Evolutionary conservation across 92 coral and sea anemone species (phyloP), one percentile per base, ranked within the genome.

Genomic region (Isaurus tuberculatus): DNA sequence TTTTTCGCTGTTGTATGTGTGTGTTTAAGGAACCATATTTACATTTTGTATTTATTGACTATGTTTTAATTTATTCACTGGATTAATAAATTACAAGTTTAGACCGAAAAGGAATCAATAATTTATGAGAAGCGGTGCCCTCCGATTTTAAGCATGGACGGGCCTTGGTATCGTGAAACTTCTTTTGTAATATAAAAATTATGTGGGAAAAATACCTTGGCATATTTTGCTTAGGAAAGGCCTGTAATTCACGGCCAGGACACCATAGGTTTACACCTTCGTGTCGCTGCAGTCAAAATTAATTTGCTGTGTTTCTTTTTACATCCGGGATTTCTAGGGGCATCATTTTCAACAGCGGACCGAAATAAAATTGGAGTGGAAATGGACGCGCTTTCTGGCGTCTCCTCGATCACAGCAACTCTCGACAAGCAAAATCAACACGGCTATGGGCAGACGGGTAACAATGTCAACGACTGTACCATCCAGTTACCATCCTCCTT

Each of bases 31-130:
- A 81, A 75, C 91, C 40, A 70, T 91, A 91, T 91, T 89, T 92
- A 88, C 94, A 87, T 93, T 88, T 88, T 88, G 86, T 91, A 91
- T 93, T 88, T 84, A 85, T 84, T 81, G 92, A 84, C 85, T 89
- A 85, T 86, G 87, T 72, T 86, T 83, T 97, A 97, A 97, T 97
- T 84, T 97, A 97, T 97, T 91, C 99, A 80, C 88, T 53, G 95
- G 93, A 97, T 97, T 90, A 97, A 97, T 97, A 97, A 97, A 97
- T 92, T 89, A 94, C 90, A 90, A 90, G 97, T 92, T 94, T 94
- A 87, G 91, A 90, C 88, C 93, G 46, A 84, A 88, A 83, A 82
- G 91, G 83, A 84, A 90, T 97, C 87, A 97, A 97, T 92, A 86
- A 97, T 97, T 94, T 90, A 97, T 97, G 89, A 91, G 93, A 80